Conservation (phyloP, 2,113 vertebrate genomes). For the Sminthopsis crassicaudata region DNA sequence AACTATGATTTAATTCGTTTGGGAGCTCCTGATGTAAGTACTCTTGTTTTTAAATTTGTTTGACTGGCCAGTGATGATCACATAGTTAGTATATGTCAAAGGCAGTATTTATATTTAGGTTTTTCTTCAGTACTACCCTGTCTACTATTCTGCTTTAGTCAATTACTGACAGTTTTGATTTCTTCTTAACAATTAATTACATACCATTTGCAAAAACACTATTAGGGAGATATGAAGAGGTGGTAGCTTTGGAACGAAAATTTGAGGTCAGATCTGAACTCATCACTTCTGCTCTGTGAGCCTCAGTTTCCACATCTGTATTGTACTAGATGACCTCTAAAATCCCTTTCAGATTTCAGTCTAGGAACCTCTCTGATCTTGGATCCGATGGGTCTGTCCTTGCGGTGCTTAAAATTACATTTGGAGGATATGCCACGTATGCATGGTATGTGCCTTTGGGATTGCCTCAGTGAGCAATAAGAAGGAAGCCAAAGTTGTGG, state of each 20-base stretch:
- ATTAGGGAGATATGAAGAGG: neutral
- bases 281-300: neutral
- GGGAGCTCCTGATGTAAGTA: neutral
- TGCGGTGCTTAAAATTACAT: neutral
- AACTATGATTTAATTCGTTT: neutral
- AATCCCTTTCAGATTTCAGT: neutral
- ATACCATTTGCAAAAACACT: neutral
- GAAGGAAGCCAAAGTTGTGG: conserved; percentile 1
- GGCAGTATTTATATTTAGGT: neutral
- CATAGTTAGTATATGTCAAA: neutral
- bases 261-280: neutral
- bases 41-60: neutral
- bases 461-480: conserved; percentile 25
- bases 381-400: neutral
- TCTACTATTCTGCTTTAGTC: neutral
- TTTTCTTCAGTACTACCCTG: neutral
- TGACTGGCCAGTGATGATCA: neutral
- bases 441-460: neutral
- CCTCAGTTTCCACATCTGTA: neutral
- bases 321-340: neutral
- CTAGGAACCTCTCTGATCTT: neutral
- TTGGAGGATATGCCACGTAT: neutral
- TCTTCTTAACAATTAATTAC: neutral
- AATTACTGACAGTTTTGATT: neutral
- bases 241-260: neutral